Evolutionary conservation across 1,140 invertebrate species (phyloP).

Genomic region (Eriosoma lanigerum): DNA sequence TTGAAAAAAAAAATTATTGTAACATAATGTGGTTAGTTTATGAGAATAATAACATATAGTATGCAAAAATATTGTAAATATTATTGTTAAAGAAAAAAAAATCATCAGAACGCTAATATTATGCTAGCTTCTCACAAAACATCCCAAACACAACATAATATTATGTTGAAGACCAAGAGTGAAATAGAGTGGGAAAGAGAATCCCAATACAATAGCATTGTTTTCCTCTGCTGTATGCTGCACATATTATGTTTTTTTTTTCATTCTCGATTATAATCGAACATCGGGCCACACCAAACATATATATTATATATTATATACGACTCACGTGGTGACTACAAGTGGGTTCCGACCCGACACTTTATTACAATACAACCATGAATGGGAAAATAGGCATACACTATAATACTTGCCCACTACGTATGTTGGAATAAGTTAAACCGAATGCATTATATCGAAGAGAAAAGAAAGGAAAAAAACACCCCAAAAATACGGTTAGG

Average conservation of each 20-base stretch:
- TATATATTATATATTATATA: too few relatives aligned
- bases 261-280: constrained; percentile 13
- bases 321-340: constrained; percentile 25
- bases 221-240: constrained; percentile 3
- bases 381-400: not conserved
- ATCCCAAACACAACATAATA: not conserved
- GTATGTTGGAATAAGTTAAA: not conserved
- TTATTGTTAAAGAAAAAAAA: too few relatives aligned
- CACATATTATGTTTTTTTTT: constrained; percentile 8
- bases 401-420: not conserved
- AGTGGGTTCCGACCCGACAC: not conserved
- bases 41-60: too few relatives aligned
- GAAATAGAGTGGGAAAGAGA: not conserved
- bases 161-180: not conserved
- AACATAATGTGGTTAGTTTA: too few relatives aligned
- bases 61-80: too few relatives aligned
- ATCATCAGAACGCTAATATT: too few relatives aligned
- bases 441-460: not conserved
- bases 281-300: not conserved
- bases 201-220: constrained; percentile 30
- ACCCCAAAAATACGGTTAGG: too few relatives aligned
- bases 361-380: constrained; percentile 8
- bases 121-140: not conserved
- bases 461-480: not conserved
- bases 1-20: too few relatives aligned